Evolutionary conservation across 1,140 invertebrate species (phyloP), one percentile per base, ranked within the genome.

Genomic region (Dendrolimus punctatus): DNA sequence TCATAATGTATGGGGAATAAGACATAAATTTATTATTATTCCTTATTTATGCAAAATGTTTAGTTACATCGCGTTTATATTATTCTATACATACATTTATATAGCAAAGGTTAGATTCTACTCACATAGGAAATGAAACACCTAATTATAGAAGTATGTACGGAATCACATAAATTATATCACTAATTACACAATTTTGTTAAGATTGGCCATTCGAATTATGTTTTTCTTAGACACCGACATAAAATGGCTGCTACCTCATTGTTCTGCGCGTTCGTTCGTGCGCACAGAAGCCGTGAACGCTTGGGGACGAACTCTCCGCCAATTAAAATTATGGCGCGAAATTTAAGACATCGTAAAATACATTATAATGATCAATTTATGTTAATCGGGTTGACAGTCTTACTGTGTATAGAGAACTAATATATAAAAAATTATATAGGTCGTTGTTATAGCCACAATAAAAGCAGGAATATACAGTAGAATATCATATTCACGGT

Each of bases 191-290:
- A 86, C 80, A 87, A 86, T 87, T 85, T 85, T 60, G 76, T 80
- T 83, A 87, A 87, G 76, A 87, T 85, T 87, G 80, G 82, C 82
- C 85, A 87, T 87, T 87, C 82, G 85, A 85, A 87, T 84, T 87
- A 87, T 87, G 85, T 87, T 87, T 87, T 87, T 87, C 84, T 87
- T 84, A 80, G 76, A 73, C 85, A 85, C 80, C 82, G 81, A 87
- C 75, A 87, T 87, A 87, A 87, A 85, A 87, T 87, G 85, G 85
- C 85, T 85, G 85, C 83, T 87, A 87, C 82, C 84, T 86, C 81
- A 85, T 85, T 85, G 85, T 85, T 85, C 80, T 87, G 85, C 85
- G 85, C 85, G 82, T 76, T 86, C 77, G 83, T 85, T 85, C 83
- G 81, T 86, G 85, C 85, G 85, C 85, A 87, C 82, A 86, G 76